Evolutionary conservation across 2,113 vertebrate species (phyloP).

Genomic region (Nothoprocta pentlandii): DNA sequence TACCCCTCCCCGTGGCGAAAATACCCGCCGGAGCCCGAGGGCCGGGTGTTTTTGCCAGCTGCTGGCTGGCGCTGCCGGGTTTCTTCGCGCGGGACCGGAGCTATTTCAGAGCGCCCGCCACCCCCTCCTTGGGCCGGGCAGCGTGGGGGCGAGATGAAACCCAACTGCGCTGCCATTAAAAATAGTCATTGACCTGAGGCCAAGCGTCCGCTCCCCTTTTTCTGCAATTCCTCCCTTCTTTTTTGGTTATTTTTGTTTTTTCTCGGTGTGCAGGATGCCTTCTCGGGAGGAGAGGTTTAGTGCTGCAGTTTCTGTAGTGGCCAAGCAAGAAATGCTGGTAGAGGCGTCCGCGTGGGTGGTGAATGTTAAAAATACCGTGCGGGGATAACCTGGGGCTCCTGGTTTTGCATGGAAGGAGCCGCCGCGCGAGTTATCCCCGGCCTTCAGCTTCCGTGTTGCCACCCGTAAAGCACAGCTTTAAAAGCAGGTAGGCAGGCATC

Average conservation of each 20-base stretch:
- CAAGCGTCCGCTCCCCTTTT: not conserved
- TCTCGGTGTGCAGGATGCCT: not conserved
- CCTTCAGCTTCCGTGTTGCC: not conserved
- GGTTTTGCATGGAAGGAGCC: not conserved
- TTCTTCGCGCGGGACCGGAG: not conserved
- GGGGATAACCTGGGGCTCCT: not conserved
- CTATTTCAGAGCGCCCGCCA: too few species aligned
- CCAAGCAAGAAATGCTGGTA: not conserved
- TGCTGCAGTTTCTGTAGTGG: not conserved
- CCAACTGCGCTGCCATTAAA: constrained; percentile 30
- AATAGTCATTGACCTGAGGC: not conserved
- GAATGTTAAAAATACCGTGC: not conserved
- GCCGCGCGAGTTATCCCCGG: not conserved
- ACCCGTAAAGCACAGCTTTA: not conserved
- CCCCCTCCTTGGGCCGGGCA: not conserved
- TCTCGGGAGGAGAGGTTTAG: not conserved
- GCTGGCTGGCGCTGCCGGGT: not conserved
- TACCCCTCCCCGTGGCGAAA: too few species aligned
- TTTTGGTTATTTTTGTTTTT: too few species aligned
- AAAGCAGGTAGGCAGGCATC: not conserved
- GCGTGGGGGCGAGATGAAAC: not conserved
- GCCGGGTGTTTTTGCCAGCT: not conserved
- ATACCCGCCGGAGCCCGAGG: too few species aligned
- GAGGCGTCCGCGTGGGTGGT: not conserved
- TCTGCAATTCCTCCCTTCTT: not conserved